Conservation (phyloP, 2,113 vertebrate genomes). For the Lichenostomus cassidix region DNA sequence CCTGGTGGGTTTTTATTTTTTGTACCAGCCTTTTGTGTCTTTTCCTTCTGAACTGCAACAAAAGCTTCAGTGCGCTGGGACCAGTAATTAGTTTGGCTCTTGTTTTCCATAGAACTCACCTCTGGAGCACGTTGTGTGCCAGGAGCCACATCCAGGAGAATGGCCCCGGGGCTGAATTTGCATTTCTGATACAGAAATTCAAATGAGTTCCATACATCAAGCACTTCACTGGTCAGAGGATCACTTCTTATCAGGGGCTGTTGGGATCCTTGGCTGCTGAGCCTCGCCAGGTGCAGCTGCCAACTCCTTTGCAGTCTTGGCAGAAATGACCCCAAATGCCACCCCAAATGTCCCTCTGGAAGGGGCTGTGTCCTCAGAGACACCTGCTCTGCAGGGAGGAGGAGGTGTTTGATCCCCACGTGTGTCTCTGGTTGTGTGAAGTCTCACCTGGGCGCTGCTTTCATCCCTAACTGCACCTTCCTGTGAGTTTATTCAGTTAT, state of each 20-base stretch:
- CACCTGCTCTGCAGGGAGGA: background rate
- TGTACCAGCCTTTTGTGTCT: background rate
- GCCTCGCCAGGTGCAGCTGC: background rate
- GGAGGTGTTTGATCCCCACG: background rate
- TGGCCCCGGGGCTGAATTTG: constrained; percentile 10
- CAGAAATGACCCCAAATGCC: background rate
- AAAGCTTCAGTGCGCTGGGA: background rate
- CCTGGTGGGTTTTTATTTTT: background rate
- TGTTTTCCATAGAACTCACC: background rate
- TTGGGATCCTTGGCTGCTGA: background rate
- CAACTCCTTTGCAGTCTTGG: background rate
- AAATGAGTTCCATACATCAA: background rate
- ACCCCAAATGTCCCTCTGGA: background rate
- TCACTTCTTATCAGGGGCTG: background rate
- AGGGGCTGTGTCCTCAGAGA: background rate
- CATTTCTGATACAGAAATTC: constrained; percentile 37
- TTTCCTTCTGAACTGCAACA: background rate
- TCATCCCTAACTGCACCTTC: accelerated
- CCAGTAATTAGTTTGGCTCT: background rate
- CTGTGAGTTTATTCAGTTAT: background rate
- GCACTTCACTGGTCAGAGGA: background rate
- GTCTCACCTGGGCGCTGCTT: background rate
- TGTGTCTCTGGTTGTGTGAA: background rate
- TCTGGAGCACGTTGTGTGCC: background rate
- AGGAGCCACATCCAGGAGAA: background rate